Evolutionary conservation across 2,797 vertebrate species (phyloP).

Genomic region (Epinephelus malabaricus): DNA sequence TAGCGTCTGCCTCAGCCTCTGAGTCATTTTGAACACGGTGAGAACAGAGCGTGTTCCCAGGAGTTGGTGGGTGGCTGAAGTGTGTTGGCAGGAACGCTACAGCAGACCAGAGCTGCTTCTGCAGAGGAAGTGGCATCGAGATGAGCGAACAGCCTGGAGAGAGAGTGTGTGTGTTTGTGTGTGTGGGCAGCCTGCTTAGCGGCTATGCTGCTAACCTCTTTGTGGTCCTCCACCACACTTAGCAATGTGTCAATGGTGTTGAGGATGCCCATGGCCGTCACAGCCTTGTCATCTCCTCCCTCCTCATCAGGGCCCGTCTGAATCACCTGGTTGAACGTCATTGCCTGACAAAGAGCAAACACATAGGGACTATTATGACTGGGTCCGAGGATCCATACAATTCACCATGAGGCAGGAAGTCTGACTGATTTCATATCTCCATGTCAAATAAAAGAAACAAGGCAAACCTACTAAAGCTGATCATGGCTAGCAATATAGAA

Average conservation of each 20-base stretch:
- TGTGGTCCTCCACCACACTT: conserved; percentile 99
- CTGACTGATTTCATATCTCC: not conserved
- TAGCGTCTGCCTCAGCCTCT: conserved; percentile 72
- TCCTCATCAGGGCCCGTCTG: conserved; percentile 99
- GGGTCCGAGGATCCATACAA: not conserved
- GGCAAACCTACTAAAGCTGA: not conserved
- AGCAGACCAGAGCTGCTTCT: conserved; percentile 66
- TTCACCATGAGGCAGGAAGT: not conserved
- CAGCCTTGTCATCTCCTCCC: conserved; percentile 98
- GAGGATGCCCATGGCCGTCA: conserved; percentile 99
- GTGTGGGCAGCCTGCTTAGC: conserved; percentile 41
- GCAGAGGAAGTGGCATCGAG: conserved; percentile 66
- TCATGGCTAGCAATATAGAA: not conserved
- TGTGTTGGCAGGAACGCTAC: conserved; percentile 70
- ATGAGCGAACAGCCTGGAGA: conserved; percentile 54
- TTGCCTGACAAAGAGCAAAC: conserved; percentile 87
- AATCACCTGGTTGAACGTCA: conserved; percentile 99
- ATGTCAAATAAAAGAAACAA: not conserved
- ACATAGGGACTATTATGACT: conserved; percentile 14
- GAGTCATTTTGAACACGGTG: conserved; percentile 75
- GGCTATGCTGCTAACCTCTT: conserved; percentile 90
- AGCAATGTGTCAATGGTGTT: conserved; percentile 99
- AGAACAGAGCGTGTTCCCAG: conserved; percentile 71
- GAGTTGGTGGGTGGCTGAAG: conserved; percentile 81
- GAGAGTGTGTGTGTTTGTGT: conserved; percentile 21